phyloP scores from a whole-genome alignment of 2,797 vertebrate genomes.

The Anguilla marmorata region DNA sequence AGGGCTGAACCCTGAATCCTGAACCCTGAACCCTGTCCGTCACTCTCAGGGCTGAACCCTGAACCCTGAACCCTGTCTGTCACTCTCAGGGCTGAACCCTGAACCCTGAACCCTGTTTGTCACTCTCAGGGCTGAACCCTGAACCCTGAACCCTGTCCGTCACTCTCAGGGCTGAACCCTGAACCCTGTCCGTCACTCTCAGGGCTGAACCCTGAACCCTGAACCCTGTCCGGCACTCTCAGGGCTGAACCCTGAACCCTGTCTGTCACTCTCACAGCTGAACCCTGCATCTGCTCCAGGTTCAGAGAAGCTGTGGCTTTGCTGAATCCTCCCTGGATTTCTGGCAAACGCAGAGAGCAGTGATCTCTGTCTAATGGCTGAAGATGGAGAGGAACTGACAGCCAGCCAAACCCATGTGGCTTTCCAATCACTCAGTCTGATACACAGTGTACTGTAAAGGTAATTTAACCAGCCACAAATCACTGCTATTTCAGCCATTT shows the following conservation, averaged over 20 bases:
- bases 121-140: too few relatives aligned
- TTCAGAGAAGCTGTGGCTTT: not conserved
- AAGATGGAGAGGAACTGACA: not conserved
- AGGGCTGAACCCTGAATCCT: not conserved
- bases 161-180: too few relatives aligned
- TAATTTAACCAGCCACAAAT: slow-evolving; percentile 26
- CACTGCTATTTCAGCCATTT: not conserved
- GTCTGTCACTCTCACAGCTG: too few relatives aligned
- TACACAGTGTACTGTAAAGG: slow-evolving; percentile 20
- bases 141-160: too few relatives aligned
- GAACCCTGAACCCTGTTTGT: too few relatives aligned
- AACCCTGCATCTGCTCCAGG: not conserved
- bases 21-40: too few relatives aligned
- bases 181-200: too few relatives aligned
- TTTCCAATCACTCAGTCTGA: slow-evolving; percentile 26
- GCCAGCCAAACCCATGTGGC: slow-evolving; percentile 9
- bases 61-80: too few relatives aligned
- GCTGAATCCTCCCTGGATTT: slow-evolving; percentile 10
- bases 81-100: too few relatives aligned
- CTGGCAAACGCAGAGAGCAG: not conserved
- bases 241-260: not conserved
- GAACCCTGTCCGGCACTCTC: too few relatives aligned
- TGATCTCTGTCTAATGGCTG: not conserved
- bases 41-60: too few relatives aligned
- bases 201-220: too few relatives aligned